Evolutionary conservation across 2,888 invertebrate species (phyloP).

Genomic region (Andrena dorsata): DNA sequence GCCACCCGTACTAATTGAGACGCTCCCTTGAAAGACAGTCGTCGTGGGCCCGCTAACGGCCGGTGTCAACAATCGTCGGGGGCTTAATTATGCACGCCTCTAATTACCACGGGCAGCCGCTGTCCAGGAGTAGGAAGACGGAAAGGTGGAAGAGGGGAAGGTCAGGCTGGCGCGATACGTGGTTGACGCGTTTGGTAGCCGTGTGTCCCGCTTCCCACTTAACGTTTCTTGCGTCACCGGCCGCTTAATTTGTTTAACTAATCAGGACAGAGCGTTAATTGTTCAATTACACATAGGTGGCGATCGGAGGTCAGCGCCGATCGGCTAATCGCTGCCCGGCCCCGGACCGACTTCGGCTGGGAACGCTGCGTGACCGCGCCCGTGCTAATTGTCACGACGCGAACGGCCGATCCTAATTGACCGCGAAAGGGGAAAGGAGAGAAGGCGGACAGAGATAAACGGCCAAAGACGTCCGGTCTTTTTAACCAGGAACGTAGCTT

Average conservation of each 20-base stretch:
- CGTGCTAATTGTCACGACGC: constrained; percentile 72
- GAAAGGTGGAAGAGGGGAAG: constrained; percentile 11
- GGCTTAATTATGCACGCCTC: constrained; percentile 84
- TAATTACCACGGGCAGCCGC: constrained; percentile 79
- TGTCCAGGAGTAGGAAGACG: constrained; percentile 30
- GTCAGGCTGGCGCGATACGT: background rate
- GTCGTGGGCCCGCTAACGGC: constrained; percentile 80
- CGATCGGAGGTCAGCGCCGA: constrained; percentile 60
- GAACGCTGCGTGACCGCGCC: constrained; percentile 63
- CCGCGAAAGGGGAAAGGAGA: constrained; percentile 45
- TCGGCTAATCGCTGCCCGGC: constrained; percentile 57
- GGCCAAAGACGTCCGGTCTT: constrained; percentile 52
- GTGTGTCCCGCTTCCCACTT: constrained; percentile 69
- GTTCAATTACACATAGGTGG: constrained; percentile 79
- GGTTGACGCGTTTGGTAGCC: constrained; percentile 16
- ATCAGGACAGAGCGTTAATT: constrained; percentile 80
- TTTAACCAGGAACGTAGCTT: constrained; percentile 58
- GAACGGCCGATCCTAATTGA: constrained; percentile 69
- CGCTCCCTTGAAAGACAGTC: constrained; percentile 83
- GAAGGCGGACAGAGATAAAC: constrained; percentile 44
- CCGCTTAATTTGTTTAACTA: constrained; percentile 83
- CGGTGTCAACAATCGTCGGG: constrained; percentile 81
- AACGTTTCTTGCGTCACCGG: constrained; percentile 77
- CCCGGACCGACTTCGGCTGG: constrained; percentile 11
- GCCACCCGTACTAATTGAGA: constrained; percentile 81